These are phyloP conservation scores for Dasypus novemcinctus DNA, from an alignment of 2,113 vertebrate genomes.

Conservation along the genomic window DNA sequence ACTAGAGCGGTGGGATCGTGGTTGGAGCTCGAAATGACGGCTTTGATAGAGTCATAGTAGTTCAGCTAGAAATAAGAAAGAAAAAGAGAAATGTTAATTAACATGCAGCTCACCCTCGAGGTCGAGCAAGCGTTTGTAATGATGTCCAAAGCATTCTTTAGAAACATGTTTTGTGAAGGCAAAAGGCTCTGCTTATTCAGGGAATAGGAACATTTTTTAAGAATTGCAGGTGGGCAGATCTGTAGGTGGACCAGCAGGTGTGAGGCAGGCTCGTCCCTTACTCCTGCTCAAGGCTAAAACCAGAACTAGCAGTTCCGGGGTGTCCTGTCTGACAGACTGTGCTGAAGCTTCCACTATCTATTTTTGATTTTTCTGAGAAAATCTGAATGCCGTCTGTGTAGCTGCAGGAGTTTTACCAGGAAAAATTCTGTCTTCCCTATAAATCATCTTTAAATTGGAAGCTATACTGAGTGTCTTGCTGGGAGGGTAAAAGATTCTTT, in stretches of 20 bases:
- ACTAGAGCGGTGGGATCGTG: constrained; percentile 82
- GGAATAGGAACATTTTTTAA: not conserved
- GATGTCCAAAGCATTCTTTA: not conserved
- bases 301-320: not conserved
- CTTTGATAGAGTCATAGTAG: constrained; percentile 83
- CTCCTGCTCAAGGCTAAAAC: not conserved
- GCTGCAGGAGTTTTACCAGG: not conserved
- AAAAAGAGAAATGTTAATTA: constrained; percentile 18
- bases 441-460: not conserved
- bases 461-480: not conserved
- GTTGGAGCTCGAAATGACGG: constrained; percentile 84
- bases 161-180: not conserved
- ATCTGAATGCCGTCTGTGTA: not conserved
- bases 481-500: not conserved
- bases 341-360: not conserved
- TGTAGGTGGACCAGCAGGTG: not conserved
- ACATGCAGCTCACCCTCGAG: not conserved
- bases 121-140: not conserved
- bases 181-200: not conserved
- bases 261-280: not conserved
- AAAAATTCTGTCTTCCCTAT: not conserved
- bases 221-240: not conserved
- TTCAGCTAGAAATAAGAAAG: constrained; percentile 82
- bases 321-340: not conserved
- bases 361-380: constrained; percentile 34